A percentile compares a stretch with the other conserved stretches of the same genome.
Conservation (phyloP, 2,797 vertebrate species). For the Miichthys miiuy region DNA sequence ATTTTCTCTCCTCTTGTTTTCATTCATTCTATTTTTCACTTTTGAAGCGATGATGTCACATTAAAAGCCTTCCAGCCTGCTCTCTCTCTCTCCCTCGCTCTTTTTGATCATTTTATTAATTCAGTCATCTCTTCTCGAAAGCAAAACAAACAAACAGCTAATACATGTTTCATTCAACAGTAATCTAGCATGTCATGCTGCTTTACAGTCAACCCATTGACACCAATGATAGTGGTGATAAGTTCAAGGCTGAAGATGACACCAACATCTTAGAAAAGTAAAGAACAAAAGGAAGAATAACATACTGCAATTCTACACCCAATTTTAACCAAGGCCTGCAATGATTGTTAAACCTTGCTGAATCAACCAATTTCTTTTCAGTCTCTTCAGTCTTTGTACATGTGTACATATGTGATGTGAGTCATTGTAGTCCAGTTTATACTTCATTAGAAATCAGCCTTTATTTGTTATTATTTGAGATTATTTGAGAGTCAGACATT, state of each 20-base stretch:
- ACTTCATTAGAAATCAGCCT: neutral
- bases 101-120: too few species aligned
- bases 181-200: too few species aligned
- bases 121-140: too few species aligned
- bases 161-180: too few species aligned
- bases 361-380: neutral
- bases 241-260: too few species aligned
- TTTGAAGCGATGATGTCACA: neutral
- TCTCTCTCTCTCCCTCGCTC: too few species aligned
- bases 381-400: neutral
- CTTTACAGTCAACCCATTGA: too few species aligned
- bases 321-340: neutral
- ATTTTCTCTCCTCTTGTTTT: neutral
- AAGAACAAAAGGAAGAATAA: neutral
- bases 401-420: neutral
- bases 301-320: neutral
- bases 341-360: neutral
- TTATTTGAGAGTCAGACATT: neutral
- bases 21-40: conserved; percentile 4
- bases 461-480: neutral
- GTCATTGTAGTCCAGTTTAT: neutral
- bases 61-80: neutral
- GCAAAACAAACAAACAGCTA: too few species aligned
- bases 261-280: too few species aligned
- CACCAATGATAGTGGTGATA: too few species aligned